Base-by-base conservation (phyloP, 2,888 invertebrate species). In the Pachliopta kotzebuea region DNA sequence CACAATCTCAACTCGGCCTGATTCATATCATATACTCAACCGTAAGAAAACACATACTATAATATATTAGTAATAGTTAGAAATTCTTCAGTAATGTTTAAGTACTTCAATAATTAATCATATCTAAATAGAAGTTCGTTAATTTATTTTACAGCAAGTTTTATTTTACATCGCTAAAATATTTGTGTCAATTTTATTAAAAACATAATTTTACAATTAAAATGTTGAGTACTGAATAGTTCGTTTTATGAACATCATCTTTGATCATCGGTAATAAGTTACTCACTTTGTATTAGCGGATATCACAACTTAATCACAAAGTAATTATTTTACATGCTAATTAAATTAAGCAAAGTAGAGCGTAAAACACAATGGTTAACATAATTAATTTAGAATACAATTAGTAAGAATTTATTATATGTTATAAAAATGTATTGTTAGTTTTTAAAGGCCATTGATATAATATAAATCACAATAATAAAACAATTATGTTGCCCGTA, bases 1-100 rank as follows among this genome's bases (percentile, higher is more conserved):
- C 67, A 74, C 74, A 77, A 81, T 78, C 79, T 84, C 80, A 75
- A 74, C 77, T 76, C 78, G 80, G n/a, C 79, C 79, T 90, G 89
- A 90, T 74, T 89, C 88, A 89, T 52, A n/a, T 89, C 88, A 89
- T 52, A n/a, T 64, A 56, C 52, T 60, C 65, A 69, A 65, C 66
- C 65, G 65, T 62, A 62, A 62, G 60, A 60, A 56, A 17, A 53
- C 18, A 26, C 21, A 26, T 26, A 18, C n/a, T 21, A 4, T n/a
- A n/a, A n/a, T 21, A n/a, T 21, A 9, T 21, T 21, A 52, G 21
- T 11, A 9, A 6, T 45, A 45, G 18, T 4, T 45, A 4, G 18
- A 37, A 37, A 37, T 37, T 37, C 37, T 37, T 37, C 14, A 37
- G 2, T 37, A 14, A 37, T 37, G 3, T 37, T 14, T 37, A 37